These are phyloP conservation scores for Nipponia nippon DNA, from an alignment of 2,113 vertebrate species.

Conservation along the genomic window DNA sequence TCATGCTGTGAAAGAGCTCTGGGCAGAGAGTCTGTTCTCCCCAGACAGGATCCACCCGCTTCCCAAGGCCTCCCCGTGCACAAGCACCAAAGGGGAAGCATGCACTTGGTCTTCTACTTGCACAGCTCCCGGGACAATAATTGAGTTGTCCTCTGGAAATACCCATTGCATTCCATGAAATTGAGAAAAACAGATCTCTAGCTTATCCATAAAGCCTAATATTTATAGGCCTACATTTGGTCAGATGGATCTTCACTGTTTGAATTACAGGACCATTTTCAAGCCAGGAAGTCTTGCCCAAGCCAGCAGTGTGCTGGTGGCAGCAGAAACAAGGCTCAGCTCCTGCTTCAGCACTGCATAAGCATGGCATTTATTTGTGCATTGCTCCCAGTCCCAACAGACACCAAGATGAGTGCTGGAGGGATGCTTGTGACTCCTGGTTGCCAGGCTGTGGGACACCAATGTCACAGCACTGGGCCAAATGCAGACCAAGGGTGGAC, in stretches of 20 bases:
- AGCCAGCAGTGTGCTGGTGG: not conserved
- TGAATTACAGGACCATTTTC: not conserved
- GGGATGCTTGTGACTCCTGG: not conserved
- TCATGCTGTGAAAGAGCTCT: not conserved
- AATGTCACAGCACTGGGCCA: not conserved
- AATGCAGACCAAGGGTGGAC: not conserved
- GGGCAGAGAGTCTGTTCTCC: not conserved
- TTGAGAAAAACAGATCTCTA: not conserved
- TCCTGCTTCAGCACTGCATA: not conserved
- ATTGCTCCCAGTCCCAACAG: not conserved
- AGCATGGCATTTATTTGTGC: not conserved
- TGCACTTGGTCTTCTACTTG: not conserved
- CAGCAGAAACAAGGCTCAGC: not conserved
- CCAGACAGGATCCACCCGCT: not conserved
- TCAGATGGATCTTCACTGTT: not conserved
- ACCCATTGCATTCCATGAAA: not conserved
- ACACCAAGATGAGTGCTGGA: not conserved
- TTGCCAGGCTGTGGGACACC: not conserved
- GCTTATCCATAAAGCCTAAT: not conserved
- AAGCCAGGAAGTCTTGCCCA: not conserved
- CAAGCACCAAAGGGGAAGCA: not conserved
- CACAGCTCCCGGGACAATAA: accelerated
- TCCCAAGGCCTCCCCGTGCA: not conserved
- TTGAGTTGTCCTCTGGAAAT: not conserved
- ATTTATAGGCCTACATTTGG: not conserved